phyloP scores from a whole-genome alignment of 2,888 invertebrate species.

The Girardia tigrina region DNA sequence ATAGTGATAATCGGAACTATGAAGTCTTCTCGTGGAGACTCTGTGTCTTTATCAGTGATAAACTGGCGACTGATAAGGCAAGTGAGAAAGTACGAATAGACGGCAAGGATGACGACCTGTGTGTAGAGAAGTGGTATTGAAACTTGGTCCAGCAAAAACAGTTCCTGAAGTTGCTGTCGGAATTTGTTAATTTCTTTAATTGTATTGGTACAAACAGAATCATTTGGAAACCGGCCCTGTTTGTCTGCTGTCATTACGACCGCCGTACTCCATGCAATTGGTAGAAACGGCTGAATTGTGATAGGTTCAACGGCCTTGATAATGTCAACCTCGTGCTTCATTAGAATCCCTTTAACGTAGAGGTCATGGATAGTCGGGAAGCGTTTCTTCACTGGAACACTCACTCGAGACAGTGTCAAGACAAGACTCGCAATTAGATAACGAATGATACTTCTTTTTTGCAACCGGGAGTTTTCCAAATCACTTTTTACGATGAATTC shows the following conservation, averaged over 20 bases:
- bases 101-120: conserved; percentile 13
- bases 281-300: conserved; percentile 13
- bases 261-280: background rate
- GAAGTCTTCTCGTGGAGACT: background rate
- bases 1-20: conserved; percentile 1
- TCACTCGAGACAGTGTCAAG: background rate
- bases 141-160: background rate
- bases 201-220: background rate
- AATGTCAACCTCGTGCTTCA: background rate
- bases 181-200: conserved; percentile 7
- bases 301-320: background rate
- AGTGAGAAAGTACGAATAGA: conserved; percentile 18
- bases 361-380: conserved; percentile 8
- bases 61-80: conserved; percentile 5
- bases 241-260: background rate
- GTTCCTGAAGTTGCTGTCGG: background rate
- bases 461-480: background rate
- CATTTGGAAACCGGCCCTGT: background rate
- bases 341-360: background rate
- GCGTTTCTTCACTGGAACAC: conserved; percentile 21
- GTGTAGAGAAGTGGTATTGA: conserved; percentile 25
- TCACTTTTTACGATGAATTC: too few relatives aligned
- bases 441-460: background rate
- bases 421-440: conserved; percentile 9
- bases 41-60: background rate